phyloP scores from a whole-genome alignment of 1,140 invertebrate genomes.

The Artemia franciscana region DNA sequence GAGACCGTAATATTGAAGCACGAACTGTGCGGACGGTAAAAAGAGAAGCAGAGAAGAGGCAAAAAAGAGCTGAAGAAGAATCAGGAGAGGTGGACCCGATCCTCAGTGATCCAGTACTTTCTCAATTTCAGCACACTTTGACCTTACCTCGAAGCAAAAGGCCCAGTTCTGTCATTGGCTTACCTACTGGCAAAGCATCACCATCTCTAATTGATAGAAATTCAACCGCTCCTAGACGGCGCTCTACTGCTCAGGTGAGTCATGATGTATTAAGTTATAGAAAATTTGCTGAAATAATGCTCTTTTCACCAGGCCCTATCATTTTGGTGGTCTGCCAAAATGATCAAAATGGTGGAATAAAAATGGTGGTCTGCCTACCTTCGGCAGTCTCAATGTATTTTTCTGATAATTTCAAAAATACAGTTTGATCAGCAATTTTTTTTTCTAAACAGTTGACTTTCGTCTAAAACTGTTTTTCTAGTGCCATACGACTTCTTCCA shows the following conservation, averaged over 20 bases:
- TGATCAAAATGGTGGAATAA: too few species aligned
- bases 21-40: conserved; percentile 84
- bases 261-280: too few species aligned
- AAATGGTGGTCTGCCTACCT: too few species aligned
- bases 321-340: too few species aligned
- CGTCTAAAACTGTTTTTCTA: too few species aligned
- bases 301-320: too few species aligned
- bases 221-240: background rate
- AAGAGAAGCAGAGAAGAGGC: conserved; percentile 57
- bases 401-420: too few species aligned
- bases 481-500: too few species aligned
- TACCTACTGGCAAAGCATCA: background rate
- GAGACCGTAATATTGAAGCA: conserved; percentile 40
- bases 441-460: too few species aligned
- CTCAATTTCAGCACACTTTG: conserved; percentile 18
- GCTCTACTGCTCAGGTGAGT: background rate
- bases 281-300: too few species aligned
- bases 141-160: conserved; percentile 21
- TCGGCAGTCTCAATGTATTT: too few species aligned
- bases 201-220: background rate
- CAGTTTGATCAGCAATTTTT: too few species aligned
- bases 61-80: conserved; percentile 26
- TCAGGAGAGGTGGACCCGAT: conserved; percentile 19
- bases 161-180: conserved; percentile 5
- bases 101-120: conserved; percentile 14